phyloP scores from a whole-genome alignment of 2,888 invertebrate genomes.

The Acanthococcus lagerstroemiae region DNA sequence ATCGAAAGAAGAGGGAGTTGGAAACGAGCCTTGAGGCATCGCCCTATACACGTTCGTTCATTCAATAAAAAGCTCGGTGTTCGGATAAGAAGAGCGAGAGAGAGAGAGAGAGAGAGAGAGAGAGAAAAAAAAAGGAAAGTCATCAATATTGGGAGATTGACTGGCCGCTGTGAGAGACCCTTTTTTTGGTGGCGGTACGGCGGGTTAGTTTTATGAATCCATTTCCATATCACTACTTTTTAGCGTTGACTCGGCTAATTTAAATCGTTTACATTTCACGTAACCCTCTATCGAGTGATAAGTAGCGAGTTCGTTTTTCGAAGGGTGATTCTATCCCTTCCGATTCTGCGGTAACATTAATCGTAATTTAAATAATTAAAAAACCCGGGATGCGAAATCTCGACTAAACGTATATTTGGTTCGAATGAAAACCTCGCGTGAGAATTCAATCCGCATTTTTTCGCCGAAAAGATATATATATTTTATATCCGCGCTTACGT shows the following conservation, averaged over 20 bases:
- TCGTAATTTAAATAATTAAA: conserved; percentile 9
- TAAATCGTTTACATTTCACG: conserved; percentile 28
- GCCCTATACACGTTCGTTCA: background rate
- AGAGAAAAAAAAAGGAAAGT: conserved; percentile 3
- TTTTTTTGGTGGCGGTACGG: background rate
- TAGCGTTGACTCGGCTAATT: conserved; percentile 19
- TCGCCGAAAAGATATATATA: too few relatives aligned
- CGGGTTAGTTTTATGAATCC: background rate
- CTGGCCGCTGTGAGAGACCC: background rate
- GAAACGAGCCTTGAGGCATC: background rate
- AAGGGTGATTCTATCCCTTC: background rate
- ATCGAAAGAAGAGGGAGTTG: background rate
- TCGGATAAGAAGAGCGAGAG: background rate
- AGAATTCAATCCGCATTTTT: too few relatives aligned
- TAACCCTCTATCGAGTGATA: conserved; percentile 18
- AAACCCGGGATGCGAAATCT: too few relatives aligned
- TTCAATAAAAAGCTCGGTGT: too few relatives aligned
- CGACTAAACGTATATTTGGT: too few relatives aligned
- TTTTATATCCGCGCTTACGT: too few relatives aligned
- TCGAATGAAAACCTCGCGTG: too few relatives aligned
- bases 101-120: background rate
- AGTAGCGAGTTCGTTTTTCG: conserved; percentile 12
- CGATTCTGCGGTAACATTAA: background rate
- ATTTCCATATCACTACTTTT: conserved; percentile 5
- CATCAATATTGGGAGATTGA: conserved; percentile 24